phyloP scores from a whole-genome alignment of 2,797 vertebrate genomes.

The Yasuhikotakia modesta region DNA sequence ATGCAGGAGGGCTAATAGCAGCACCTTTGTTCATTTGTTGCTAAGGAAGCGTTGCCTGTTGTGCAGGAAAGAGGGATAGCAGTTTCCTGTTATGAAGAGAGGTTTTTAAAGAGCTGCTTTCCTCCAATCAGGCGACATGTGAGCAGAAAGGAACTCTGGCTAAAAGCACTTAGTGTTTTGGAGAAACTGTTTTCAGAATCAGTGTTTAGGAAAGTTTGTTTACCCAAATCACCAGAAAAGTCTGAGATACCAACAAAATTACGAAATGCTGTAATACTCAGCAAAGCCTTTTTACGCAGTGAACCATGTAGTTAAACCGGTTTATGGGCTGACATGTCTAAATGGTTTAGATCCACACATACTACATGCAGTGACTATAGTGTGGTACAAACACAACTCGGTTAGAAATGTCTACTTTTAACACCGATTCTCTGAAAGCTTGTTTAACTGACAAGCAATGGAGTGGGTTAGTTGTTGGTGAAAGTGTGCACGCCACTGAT shows the following conservation, averaged over 20 bases:
- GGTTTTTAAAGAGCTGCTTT: constrained; percentile 86
- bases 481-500: constrained; percentile 7
- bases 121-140: constrained; percentile 89
- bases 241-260: constrained; percentile 49
- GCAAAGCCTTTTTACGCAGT: background rate
- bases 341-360: too few relatives aligned
- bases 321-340: background rate
- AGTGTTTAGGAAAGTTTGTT: constrained; percentile 70
- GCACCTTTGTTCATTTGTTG: constrained; percentile 88
- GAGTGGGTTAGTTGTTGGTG: background rate
- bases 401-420: background rate
- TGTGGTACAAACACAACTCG: background rate
- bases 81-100: constrained; percentile 99
- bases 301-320: background rate
- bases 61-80: constrained; percentile 96
- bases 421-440: background rate
- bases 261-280: background rate
- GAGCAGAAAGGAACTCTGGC: constrained; percentile 83
- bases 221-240: constrained; percentile 60
- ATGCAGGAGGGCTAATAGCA: constrained; percentile 81
- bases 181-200: constrained; percentile 72
- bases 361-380: too few relatives aligned
- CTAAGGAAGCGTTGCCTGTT: constrained; percentile 92
- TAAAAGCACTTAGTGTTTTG: constrained; percentile 72
- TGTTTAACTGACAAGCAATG: constrained; percentile 4